Evolutionary conservation across 2,113 vertebrate species (phyloP).

Genomic region (Apteryx owenii): DNA sequence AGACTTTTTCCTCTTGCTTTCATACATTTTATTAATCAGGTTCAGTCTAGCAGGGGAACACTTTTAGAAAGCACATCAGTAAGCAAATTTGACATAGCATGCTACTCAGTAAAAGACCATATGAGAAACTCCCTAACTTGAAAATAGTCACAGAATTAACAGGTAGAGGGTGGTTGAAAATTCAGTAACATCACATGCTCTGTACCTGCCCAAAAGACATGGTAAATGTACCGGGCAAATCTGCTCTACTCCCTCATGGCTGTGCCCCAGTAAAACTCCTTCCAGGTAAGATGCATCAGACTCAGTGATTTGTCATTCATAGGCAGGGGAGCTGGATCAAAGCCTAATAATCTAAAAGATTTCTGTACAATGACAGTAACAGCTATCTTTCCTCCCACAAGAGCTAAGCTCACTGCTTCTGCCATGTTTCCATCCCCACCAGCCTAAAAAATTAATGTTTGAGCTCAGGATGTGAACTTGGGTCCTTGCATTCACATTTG

Average conservation of each 20-base stretch:
- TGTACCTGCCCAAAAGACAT: not conserved
- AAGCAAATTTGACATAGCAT: not conserved
- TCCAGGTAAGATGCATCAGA: not conserved
- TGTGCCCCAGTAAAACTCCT: not conserved
- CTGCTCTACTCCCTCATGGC: not conserved
- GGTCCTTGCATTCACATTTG: not conserved
- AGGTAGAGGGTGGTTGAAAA: not conserved
- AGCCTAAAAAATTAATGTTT: not conserved
- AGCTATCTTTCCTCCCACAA: not conserved
- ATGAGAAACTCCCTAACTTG: not conserved
- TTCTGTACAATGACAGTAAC: not conserved
- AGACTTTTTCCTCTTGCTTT: not conserved
- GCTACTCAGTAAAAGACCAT: not conserved
- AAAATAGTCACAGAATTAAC: not conserved
- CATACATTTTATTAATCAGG: constrained; percentile 9
- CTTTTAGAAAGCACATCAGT: not conserved
- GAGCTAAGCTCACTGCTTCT: not conserved
- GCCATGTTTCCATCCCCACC: not conserved
- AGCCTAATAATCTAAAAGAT: not conserved
- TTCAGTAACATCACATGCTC: not conserved
- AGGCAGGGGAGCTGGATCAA: not conserved
- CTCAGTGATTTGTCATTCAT: not conserved
- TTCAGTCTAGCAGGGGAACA: not conserved
- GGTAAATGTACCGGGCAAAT: not conserved
- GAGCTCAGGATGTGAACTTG: not conserved